Base-by-base conservation (phyloP, 1,140 invertebrate species). In the Aphelinus certus region DNA sequence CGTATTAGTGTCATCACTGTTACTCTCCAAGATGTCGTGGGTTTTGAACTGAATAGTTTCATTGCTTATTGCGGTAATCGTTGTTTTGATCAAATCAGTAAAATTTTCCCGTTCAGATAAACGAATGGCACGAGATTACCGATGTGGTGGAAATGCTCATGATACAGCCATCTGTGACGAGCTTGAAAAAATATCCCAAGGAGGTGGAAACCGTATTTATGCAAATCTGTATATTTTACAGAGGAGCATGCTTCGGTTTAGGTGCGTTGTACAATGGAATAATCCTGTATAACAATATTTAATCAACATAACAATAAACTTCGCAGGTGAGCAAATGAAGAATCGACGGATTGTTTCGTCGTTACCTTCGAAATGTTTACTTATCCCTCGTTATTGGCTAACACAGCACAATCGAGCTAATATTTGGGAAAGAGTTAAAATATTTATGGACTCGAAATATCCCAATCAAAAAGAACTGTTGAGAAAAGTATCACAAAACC, bases 301-400 rank as follows among this genome's bases (percentile, higher is more conserved):
- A 26, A 26, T 26, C 26, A 26, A 26, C 7, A 26, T 26, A 26
- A 26, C 26, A 26, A 26, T 26, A 26, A 26, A 26, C 26, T 26
- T 26, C 26, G 26, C 26, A 82, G 91, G 91, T 0, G 91, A 92
- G 80, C 85, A 90, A 58, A 90, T 92, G 88, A 81, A 85, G 3
- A 89, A 91, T 79, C 85, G 91, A 6, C 86, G 90, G 51, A 89
- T 92, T 2, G 87, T 92, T 2, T 89, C 91, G 0, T 76, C 88
- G 3, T 89, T 88, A 1, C 85, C 86, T 1, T 88, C 90, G 1
- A 86, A 85, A 68, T 92, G 91, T 76, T 86, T 92, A 76, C 82
- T 92, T 3, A 83, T 92, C 53, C 92, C 92, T 0, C 88, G 88
- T 64, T 90, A 91, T 79, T 92, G 91, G 89, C 80, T 93, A 10